Base-by-base conservation (phyloP, 2,113 vertebrate species). In the Potamarius usumacintae region DNA sequence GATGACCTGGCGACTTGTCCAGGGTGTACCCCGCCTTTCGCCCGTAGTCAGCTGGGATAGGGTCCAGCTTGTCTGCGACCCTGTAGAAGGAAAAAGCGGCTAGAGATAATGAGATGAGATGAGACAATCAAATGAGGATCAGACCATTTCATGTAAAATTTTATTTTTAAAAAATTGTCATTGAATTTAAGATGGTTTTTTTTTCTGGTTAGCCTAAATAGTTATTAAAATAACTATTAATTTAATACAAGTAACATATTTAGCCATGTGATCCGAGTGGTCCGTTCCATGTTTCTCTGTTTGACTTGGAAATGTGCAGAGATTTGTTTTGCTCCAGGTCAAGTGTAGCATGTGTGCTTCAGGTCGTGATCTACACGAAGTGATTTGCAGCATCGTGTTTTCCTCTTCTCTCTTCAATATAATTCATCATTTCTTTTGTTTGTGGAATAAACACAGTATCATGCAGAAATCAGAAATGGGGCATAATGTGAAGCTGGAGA, bases 381-480 rank as follows among this genome's bases (percentile, higher is more conserved):
- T 77, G 84, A 22, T 30, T 65, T 87, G 77, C 55, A 85, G 86
- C 87, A 85, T 25, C 25, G 62, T 25, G 22, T 25, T 25, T 22
- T 63, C 62, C 62, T 25, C 62, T 63, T 63, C 62, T 25, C 20
- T 25, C 22, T 63, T 25, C 81, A 88, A 25, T 7, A 89, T 92
- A 93, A 85, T 85, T 94, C 93, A 92, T 93, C 92, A 85, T 77
- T 83, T 91, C 92, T 89, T 93, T 89, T 92, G 93, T 92, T 93
- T 85, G 91, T 84, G 91, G 88, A 90, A 92, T 92, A 93, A 89
- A 92, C 90, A 90, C 34, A 20, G 48, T 62, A 65, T 90, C 83
- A 90, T 88, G 87, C 89, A 91, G 85, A 91, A 84, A 89, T 52
- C 52, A 10, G 88, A 90, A 91, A 88, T 63, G 52, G 86, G 60